Evolutionary conservation across 2,888 invertebrate genomes (phyloP).

Genomic region (Watsonalla cultraria): DNA sequence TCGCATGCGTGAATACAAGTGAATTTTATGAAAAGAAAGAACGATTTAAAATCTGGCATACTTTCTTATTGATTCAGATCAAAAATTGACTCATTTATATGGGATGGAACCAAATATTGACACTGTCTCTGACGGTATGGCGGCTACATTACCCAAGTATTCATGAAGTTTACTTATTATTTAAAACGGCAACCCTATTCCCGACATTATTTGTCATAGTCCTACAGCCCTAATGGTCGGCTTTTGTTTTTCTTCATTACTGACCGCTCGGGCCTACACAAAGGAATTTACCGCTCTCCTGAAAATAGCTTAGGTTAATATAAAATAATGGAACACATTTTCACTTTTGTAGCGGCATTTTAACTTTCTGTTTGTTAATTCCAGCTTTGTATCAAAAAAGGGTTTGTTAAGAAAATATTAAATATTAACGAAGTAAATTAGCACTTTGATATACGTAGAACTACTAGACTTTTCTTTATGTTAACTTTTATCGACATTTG

Average conservation of each 20-base stretch:
- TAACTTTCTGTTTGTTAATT: neutral
- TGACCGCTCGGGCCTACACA: constrained; percentile 42
- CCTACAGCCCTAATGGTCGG: constrained; percentile 49
- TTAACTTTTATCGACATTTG: too few species aligned
- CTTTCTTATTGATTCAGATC: too few species aligned
- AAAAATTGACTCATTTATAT: too few species aligned
- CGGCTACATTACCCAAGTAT: neutral
- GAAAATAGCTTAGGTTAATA: constrained; percentile 26
- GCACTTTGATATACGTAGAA: too few species aligned
- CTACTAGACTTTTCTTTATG: too few species aligned
- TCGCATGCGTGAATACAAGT: too few species aligned
- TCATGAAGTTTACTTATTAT: neutral
- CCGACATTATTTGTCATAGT: constrained; percentile 47
- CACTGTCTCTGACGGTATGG: neutral
- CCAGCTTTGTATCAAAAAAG: too few species aligned
- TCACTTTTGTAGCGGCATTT: constrained; percentile 1
- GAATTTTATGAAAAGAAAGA: too few species aligned
- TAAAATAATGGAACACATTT: constrained; percentile 23
- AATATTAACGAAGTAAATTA: too few species aligned
- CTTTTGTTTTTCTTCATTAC: constrained; percentile 65
- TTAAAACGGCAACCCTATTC: constrained; percentile 23
- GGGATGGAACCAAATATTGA: constrained; percentile 3
- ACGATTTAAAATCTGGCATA: too few species aligned
- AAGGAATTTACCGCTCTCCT: constrained; percentile 37
- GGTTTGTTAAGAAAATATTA: too few species aligned